Conservation (phyloP, 2,888 invertebrate genomes). For the Boloria euphrosyne region DNA sequence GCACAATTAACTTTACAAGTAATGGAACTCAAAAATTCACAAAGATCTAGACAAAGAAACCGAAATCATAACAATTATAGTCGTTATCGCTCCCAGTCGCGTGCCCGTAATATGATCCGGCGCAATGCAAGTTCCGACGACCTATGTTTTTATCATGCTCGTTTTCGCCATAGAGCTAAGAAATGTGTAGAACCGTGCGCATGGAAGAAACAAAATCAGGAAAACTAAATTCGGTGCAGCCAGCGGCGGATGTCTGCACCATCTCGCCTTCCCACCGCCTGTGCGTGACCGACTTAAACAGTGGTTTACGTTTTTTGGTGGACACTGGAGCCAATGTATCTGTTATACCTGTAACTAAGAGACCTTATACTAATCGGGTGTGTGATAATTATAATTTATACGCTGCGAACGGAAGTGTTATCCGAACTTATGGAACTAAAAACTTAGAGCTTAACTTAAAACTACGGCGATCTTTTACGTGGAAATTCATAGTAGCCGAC, state of each 20-base stretch:
- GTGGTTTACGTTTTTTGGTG: too few relatives aligned
- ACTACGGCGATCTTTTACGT: background rate
- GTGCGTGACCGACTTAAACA: too few relatives aligned
- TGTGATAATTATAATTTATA: too few relatives aligned
- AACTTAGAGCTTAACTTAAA: background rate
- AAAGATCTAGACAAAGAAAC: constrained; percentile 11
- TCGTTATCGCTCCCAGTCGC: constrained; percentile 19
- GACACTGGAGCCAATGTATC: too few relatives aligned
- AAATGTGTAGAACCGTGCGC: constrained; percentile 29
- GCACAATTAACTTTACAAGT: constrained; percentile 15
- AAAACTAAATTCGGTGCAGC: constrained; percentile 1
- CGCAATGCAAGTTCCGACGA: background rate
- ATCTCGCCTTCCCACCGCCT: too few relatives aligned
- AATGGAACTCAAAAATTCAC: constrained; percentile 18
- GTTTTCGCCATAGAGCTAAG: constrained; percentile 24
- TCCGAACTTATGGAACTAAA: too few relatives aligned
- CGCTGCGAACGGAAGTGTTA: too few relatives aligned
- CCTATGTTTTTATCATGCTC: constrained; percentile 27
- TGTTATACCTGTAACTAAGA: too few relatives aligned
- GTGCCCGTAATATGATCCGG: constrained; percentile 24
- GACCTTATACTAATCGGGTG: too few relatives aligned
- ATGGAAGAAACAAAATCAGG: background rate
- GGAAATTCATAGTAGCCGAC: background rate
- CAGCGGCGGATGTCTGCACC: too few relatives aligned
- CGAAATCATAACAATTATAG: constrained; percentile 16